Evolutionary conservation across 2,113 vertebrate genomes (phyloP), one percentile per base, ranked within the genome.

Genomic region (Lepisosteus osseus): DNA sequence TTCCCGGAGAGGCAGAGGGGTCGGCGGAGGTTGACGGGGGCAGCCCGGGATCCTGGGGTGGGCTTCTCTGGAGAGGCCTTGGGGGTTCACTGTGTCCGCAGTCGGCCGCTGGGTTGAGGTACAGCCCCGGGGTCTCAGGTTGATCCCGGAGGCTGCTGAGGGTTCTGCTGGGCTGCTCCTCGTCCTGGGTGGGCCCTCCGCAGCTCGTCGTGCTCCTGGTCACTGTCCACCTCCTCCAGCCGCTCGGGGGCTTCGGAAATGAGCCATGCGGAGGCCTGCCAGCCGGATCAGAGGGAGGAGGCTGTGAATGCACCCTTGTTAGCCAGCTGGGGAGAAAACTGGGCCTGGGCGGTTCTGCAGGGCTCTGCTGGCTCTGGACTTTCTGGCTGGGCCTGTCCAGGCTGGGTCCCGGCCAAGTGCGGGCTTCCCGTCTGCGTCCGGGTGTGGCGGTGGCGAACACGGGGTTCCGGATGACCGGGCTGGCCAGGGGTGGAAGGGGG

Each of bases 261-360:
- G 47, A 51, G 47, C 5, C 5, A 2, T 51, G 47, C 47, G 47
- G 47, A 5, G 47, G 47, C 5, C 5, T 51, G 5, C 47, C 47
- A 6, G 47, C 5, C 5, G 47, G 47, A 9, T 51, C 47, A 9
- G 5, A 51, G 47, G 9, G 47, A 51, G 47, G 47, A 51, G 47
- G 47, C 47, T 5, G 47, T 51, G 47, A 9, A 9, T 51, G 47
- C 5, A 9, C 9, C 47, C 54, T 71, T 17, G 3, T 71, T 44
- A 65, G 55, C 72, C 72, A 76, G 11, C 11, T 17, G 2, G 61
- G 17, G n/a, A 73, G 67, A 12, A 70, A 78, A 51, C 29, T 54
- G 13, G 29, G 45, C 67, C 61, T 59, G 57, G 54, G n/a, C 7
- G 13, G 7, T n/a, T 40, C 45, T 44, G 2, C 9, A 6, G 9